These are phyloP conservation scores for Eira barbara DNA, from an alignment of 2,113 vertebrate genomes.

Conservation along the genomic window DNA sequence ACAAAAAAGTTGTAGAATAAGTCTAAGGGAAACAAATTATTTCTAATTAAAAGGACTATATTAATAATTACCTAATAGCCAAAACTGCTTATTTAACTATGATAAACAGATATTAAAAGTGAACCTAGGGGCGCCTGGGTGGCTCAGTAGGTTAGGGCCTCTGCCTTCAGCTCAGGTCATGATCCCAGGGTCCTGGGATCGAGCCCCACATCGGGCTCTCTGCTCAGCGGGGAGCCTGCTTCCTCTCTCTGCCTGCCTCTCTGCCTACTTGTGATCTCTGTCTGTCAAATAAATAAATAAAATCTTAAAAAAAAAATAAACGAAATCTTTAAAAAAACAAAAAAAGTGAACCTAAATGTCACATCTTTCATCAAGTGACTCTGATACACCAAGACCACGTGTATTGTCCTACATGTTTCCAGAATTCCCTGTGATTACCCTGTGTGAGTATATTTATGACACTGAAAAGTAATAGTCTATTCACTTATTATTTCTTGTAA, in stretches of 20 bases:
- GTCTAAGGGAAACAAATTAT: background rate
- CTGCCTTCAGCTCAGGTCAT: no score
- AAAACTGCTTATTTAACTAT: background rate
- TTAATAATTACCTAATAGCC: background rate
- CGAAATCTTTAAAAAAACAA: no score
- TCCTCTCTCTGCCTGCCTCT: no score
- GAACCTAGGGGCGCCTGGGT: background rate
- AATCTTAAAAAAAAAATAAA: no score
- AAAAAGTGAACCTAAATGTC: background rate
- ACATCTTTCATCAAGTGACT: background rate
- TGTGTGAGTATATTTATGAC: background rate
- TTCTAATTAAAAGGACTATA: background rate
- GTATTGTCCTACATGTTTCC: background rate
- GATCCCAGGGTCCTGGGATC: no score
- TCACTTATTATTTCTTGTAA: background rate
- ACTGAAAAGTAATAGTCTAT: background rate
- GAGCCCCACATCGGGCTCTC: no score
- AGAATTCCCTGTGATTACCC: background rate
- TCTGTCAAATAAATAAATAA: no score
- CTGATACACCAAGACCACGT: background rate
- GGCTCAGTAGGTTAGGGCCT: no score
- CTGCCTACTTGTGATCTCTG: no score
- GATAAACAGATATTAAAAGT: background rate
- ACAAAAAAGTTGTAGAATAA: background rate
- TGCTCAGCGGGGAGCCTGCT: no score